phyloP scores from a whole-genome alignment of 2,888 invertebrate species.

The Drosophila falleni region DNA sequence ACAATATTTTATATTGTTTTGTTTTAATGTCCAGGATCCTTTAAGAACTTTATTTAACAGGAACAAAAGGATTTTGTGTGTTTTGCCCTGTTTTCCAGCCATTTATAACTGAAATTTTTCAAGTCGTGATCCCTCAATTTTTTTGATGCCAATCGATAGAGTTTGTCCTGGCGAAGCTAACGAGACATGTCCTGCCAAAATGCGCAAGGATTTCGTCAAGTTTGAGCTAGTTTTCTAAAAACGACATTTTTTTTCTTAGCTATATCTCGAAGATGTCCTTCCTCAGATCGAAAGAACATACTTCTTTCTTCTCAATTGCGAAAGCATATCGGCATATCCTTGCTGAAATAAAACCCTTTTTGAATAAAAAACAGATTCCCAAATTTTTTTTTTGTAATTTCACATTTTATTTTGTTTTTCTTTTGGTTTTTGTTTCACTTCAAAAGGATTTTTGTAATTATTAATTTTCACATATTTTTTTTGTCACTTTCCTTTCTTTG shows the following conservation, averaged over 20 bases:
- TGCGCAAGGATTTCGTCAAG: too few species aligned
- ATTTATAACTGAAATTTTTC: neutral
- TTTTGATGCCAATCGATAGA: slow-evolving; percentile 3
- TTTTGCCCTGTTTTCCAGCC: neutral
- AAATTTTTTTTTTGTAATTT: slow-evolving; percentile 63
- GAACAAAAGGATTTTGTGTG: neutral
- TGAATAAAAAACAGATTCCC: neutral
- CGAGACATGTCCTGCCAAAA: too few species aligned
- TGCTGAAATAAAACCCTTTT: neutral
- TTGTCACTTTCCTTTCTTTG: slow-evolving; percentile 76
- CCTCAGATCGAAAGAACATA: neutral
- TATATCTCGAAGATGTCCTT: too few species aligned
- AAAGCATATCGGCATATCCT: neutral
- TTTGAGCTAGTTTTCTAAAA: too few species aligned
- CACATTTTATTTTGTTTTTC: slow-evolving; percentile 78
- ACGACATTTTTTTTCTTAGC: too few species aligned
- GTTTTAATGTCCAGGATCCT: neutral
- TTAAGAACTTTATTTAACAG: neutral
- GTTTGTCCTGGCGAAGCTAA: neutral
- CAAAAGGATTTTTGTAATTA: slow-evolving; percentile 82
- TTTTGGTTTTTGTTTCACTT: slow-evolving; percentile 75
- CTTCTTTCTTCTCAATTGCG: neutral
- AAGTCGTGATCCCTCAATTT: neutral
- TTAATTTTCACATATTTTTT: slow-evolving; percentile 73
- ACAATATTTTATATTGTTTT: neutral